Percentiles rank a stretch among this genome's conserved stretches.
Evolutionary conservation across 2,888 invertebrate species (phyloP).

Genomic region (Drosophila monieri): DNA sequence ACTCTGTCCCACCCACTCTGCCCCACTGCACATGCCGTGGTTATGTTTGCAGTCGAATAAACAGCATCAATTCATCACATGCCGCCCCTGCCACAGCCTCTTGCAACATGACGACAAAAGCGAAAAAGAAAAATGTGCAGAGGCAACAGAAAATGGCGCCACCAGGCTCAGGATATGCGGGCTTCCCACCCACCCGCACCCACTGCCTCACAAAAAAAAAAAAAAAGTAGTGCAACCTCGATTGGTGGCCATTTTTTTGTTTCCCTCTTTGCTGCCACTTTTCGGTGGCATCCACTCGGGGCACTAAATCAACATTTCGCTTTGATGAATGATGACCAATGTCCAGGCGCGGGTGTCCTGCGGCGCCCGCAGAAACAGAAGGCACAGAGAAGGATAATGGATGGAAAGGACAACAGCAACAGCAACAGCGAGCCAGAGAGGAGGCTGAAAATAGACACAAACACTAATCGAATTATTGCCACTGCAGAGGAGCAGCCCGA

Average conservation of each 20-base stretch:
- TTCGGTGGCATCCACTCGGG: slow-evolving; percentile 42
- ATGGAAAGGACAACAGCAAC: slow-evolving; percentile 4
- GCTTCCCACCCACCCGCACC: not conserved
- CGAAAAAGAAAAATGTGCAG: slow-evolving; percentile 14
- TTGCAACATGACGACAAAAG: not conserved
- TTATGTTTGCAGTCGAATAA: slow-evolving; percentile 78
- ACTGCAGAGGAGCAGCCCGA: slow-evolving; percentile 72
- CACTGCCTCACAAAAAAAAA: not conserved
- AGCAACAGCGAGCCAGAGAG: slow-evolving; percentile 56
- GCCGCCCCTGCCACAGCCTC: slow-evolving; percentile 18
- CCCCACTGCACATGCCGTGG: slow-evolving; percentile 46
- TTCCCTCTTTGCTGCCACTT: not conserved
- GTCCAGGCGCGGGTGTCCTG: slow-evolving; percentile 69
- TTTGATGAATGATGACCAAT: slow-evolving; percentile 83
- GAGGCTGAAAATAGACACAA: slow-evolving; percentile 77
- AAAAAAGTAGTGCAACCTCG: slow-evolving; percentile 39
- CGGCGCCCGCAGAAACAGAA: slow-evolving; percentile 47
- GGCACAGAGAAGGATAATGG: not conserved
- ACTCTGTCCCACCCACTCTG: not conserved
- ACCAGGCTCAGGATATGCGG: slow-evolving; percentile 53
- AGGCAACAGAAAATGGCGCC: slow-evolving; percentile 67
- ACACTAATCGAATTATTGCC: slow-evolving; percentile 82
- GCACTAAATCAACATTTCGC: slow-evolving; percentile 82
- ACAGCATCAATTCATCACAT: slow-evolving; percentile 77
- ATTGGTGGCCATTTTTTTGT: slow-evolving; percentile 16